phyloP scores from a whole-genome alignment of 1,140 invertebrate genomes.

The Colletes gigas region DNA sequence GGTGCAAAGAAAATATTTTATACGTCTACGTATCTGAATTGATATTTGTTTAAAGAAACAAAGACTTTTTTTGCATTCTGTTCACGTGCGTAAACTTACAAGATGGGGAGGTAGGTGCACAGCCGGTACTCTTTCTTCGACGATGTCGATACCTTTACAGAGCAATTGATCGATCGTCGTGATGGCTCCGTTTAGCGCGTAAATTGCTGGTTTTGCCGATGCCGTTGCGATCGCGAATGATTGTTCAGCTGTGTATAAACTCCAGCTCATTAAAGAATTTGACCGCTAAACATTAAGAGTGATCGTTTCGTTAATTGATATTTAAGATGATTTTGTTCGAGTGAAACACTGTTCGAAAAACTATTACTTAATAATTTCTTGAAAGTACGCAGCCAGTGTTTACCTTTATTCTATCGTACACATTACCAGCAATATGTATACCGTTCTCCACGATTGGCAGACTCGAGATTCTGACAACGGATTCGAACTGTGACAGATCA shows the following conservation, averaged over 20 bases:
- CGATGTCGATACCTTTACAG: slow-evolving; percentile 88
- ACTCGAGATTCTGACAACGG: slow-evolving; percentile 85
- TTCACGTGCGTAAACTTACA: slow-evolving; percentile 80
- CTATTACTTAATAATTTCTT: no score
- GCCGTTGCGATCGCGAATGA: slow-evolving; percentile 86
- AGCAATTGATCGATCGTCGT: slow-evolving; percentile 87
- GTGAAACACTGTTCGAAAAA: background rate
- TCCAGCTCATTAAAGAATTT: slow-evolving; percentile 87
- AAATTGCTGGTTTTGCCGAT: slow-evolving; percentile 85
- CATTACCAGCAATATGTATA: slow-evolving; percentile 85
- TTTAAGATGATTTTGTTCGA: background rate
- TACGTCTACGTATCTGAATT: no score
- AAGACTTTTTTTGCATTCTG: background rate
- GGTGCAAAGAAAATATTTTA: no score
- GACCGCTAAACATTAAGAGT: slow-evolving; percentile 80
- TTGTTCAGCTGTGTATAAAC: slow-evolving; percentile 86
- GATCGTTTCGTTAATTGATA: background rate
- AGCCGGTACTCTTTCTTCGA: slow-evolving; percentile 88
- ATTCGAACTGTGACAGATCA: slow-evolving; percentile 83
- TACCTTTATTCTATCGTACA: slow-evolving; percentile 87
- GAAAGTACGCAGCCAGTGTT: background rate
- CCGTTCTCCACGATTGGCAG: slow-evolving; percentile 88
- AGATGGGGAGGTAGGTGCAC: slow-evolving; percentile 88
- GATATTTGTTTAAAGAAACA: background rate
- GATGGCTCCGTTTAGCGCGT: slow-evolving; percentile 86